Evolutionary conservation across 2,797 vertebrate species (phyloP).

Genomic region (Pogoniulus pusillus): DNA sequence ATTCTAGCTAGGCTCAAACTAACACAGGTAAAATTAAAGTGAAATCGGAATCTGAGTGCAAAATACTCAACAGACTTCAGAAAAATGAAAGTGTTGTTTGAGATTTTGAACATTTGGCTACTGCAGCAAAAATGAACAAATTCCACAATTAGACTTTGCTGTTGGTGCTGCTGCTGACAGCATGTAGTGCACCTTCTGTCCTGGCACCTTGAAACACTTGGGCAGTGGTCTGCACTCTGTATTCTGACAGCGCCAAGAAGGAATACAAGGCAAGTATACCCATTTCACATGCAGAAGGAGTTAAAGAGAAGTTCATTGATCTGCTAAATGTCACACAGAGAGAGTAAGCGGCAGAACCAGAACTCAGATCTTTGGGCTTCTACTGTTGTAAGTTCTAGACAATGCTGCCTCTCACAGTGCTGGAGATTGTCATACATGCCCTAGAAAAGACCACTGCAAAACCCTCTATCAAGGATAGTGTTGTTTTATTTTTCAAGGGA

Average conservation of each 20-base stretch:
- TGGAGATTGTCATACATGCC: neutral
- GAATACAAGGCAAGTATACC: neutral
- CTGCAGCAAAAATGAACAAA: neutral
- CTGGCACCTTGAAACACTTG: neutral
- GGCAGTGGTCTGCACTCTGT: neutral
- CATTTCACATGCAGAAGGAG: neutral
- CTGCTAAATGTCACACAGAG: neutral
- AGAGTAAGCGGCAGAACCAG: neutral
- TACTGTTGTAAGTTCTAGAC: neutral
- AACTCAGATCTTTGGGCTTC: neutral
- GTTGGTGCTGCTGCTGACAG: neutral
- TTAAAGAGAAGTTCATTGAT: conserved; percentile 21
- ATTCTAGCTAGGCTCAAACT: too few species aligned
- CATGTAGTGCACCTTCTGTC: neutral
- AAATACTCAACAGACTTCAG: neutral
- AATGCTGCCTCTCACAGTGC: conserved; percentile 2
- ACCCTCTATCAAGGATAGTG: neutral
- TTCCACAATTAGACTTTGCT: neutral
- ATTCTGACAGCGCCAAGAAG: neutral
- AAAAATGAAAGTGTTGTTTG: neutral
- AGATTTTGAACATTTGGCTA: neutral
- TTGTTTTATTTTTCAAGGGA: neutral
- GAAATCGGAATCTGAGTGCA: neutral
- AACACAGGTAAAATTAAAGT: neutral
- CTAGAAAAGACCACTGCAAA: neutral